Conservation (phyloP, 2,797 vertebrate species). For the Harpagifer antarcticus region DNA sequence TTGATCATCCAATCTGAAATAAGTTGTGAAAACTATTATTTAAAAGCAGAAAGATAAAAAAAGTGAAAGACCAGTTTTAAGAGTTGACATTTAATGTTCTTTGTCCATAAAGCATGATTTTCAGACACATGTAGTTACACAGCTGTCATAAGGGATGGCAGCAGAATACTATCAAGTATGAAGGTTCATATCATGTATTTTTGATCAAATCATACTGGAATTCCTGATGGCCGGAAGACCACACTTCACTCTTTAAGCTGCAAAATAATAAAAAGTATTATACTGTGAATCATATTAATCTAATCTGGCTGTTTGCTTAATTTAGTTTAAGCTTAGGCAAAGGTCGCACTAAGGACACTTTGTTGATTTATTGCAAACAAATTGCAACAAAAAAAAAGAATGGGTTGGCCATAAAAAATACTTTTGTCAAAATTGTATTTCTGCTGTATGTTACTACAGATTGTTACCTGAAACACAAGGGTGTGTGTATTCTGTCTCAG, state of each 20-base stretch:
- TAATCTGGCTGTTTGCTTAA: not conserved
- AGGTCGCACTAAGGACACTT: not conserved
- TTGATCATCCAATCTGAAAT: too few species aligned
- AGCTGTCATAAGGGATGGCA: not conserved
- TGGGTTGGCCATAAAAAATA: not conserved
- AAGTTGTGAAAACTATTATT: too few species aligned
- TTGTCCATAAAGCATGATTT: not conserved
- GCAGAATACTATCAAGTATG: too few species aligned
- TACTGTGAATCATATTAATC: not conserved
- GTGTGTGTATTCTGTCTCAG: slow-evolving; percentile 63
- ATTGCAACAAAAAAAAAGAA: not conserved
- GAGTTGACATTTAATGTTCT: not conserved
- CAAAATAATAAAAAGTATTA: not conserved
- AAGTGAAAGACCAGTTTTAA: not conserved
- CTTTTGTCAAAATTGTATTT: not conserved
- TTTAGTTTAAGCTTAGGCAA: not conserved
- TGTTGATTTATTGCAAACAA: not conserved
- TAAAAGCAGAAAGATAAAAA: not conserved
- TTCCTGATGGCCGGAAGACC: not conserved
- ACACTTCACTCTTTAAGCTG: slow-evolving; percentile 3
- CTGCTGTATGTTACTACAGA: not conserved
- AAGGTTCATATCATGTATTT: not conserved
- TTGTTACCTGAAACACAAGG: slow-evolving; percentile 42
- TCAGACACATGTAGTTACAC: not conserved
- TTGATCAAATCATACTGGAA: not conserved